phyloP scores from a whole-genome alignment of 2,797 vertebrate genomes.

The Argyrosomus regius region DNA sequence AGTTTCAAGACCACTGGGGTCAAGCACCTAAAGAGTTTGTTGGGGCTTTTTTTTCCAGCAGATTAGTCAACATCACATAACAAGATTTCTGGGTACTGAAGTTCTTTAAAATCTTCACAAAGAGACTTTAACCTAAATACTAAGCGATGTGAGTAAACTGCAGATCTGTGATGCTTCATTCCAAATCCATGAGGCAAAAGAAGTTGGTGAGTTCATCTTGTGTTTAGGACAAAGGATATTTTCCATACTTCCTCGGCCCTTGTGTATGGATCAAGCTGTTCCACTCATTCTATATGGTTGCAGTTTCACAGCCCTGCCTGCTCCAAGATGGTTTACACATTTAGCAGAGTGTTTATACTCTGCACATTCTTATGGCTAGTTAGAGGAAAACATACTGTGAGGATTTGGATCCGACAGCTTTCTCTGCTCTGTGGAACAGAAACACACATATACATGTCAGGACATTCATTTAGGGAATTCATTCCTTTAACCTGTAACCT shows the following conservation, averaged over 20 bases:
- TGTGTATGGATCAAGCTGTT: neutral
- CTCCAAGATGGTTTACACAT: slow-evolving; percentile 70
- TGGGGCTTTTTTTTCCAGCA: neutral
- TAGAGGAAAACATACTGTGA: slow-evolving; percentile 56
- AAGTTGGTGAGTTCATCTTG: neutral
- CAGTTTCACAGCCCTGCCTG: slow-evolving; percentile 10
- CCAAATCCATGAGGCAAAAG: neutral
- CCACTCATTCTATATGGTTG: slow-evolving; percentile 22
- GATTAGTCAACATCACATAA: neutral
- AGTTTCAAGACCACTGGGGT: slow-evolving; percentile 6
- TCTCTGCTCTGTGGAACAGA: slow-evolving; percentile 9
- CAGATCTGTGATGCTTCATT: slow-evolving; percentile 13
- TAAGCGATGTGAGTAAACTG: neutral
- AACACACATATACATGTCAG: slow-evolving; percentile 2
- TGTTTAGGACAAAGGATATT: slow-evolving; percentile 15
- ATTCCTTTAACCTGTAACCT: slow-evolving; percentile 53
- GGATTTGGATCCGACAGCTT: slow-evolving; percentile 23
- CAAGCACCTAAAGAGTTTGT: slow-evolving; percentile 27
- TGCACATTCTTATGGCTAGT: slow-evolving; percentile 68
- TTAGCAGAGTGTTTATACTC: slow-evolving; percentile 66
- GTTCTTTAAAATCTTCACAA: neutral
- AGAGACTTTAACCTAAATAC: neutral
- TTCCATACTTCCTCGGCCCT: neutral
- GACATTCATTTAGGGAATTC: slow-evolving; percentile 27
- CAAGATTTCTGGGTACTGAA: neutral